Evolutionary conservation across 2,113 vertebrate genomes (phyloP).

Genomic region (Pelecanus crispus): DNA sequence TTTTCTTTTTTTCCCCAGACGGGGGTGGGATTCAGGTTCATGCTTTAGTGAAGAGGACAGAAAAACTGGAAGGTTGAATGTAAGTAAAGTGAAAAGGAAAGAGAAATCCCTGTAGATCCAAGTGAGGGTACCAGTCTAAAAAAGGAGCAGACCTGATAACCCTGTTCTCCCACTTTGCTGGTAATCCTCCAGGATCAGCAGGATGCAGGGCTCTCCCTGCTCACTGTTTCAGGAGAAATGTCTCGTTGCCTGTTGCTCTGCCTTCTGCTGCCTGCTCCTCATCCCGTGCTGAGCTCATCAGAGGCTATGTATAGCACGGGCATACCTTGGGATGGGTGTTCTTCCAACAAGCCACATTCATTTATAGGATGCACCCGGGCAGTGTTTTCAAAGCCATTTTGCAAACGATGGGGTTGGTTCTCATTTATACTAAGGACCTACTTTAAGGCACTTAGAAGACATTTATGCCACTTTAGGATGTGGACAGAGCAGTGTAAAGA

Average conservation of each 20-base stretch:
- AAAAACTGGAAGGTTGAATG: not conserved
- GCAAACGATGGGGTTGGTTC: not conserved
- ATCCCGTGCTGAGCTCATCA: not conserved
- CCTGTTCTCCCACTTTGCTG: not conserved
- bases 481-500: not conserved
- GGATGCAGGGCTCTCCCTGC: not conserved
- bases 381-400: not conserved
- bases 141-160: not conserved
- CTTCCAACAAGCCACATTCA: conserved; percentile 1
- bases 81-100: not conserved
- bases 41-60: not conserved
- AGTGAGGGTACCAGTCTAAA: not conserved
- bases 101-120: accelerated
- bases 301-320: not conserved
- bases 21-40: not conserved
- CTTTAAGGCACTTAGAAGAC: conserved; percentile 50
- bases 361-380: not conserved
- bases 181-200: not conserved
- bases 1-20: accelerated
- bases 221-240: not conserved
- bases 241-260: not conserved
- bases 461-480: conserved; percentile 56
- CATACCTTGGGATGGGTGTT: not conserved
- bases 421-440: not conserved
- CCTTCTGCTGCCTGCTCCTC: not conserved